These are phyloP conservation scores for Nipponacmea schrenckii DNA, from an alignment of 2,888 invertebrate genomes.

Conservation along the genomic window DNA sequence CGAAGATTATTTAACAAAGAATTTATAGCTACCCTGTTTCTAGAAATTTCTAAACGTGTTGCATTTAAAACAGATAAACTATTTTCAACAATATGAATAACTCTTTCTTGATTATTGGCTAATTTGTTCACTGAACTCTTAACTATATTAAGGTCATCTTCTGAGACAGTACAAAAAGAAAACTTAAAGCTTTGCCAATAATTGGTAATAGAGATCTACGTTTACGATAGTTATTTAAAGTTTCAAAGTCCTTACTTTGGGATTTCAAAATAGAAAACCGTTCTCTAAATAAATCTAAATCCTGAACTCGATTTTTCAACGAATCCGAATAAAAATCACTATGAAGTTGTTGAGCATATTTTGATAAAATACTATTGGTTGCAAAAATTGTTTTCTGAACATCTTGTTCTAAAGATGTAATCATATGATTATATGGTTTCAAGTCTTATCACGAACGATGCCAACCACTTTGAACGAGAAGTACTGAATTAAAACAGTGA, in stretches of 20 bases:
- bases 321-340: neutral
- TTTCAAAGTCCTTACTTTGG: neutral
- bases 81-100: neutral
- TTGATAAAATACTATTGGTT: neutral
- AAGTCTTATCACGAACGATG: neutral
- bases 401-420: neutral
- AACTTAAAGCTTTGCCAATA: slow-evolving; percentile 1
- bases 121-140: neutral
- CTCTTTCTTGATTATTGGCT: neutral
- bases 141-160: too few species aligned
- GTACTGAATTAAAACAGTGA: neutral
- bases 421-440: neutral
- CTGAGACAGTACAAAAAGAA: too few species aligned
- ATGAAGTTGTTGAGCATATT: neutral
- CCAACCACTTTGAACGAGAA: neutral
- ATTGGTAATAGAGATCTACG: neutral
- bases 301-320: neutral
- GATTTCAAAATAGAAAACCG: neutral
- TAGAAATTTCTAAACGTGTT: neutral
- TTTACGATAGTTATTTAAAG: neutral
- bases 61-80: neutral
- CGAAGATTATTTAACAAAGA: neutral
- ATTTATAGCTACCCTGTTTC: neutral
- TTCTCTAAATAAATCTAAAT: neutral
- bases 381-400: neutral